Conservation (phyloP, 2,888 invertebrate genomes). For the Monopis laevigella region DNA sequence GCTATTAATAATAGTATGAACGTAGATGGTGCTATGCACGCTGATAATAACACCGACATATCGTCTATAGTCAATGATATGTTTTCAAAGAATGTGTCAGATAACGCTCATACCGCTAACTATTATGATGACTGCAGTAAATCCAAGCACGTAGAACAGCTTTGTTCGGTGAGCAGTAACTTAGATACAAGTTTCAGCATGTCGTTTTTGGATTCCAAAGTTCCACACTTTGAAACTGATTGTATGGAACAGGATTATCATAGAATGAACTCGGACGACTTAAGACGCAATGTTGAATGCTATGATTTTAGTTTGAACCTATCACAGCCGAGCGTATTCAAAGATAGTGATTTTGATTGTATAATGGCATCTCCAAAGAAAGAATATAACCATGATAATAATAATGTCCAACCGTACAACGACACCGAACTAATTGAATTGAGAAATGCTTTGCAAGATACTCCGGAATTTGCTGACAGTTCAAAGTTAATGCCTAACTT, state of each 20-base stretch:
- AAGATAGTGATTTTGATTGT: constrained; percentile 49
- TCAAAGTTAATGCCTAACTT: not conserved
- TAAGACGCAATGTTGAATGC: constrained; percentile 46
- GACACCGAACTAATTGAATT: not conserved
- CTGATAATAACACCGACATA: constrained; percentile 40
- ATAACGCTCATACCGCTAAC: constrained; percentile 58
- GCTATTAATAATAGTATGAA: constrained; percentile 43
- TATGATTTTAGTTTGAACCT: constrained; percentile 51
- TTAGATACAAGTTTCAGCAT: constrained; percentile 51
- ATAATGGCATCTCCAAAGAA: constrained; percentile 48
- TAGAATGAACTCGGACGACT: constrained; percentile 41
- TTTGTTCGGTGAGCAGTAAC: constrained; percentile 46
- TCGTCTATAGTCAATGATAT: constrained; percentile 57
- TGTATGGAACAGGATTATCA: constrained; percentile 42
- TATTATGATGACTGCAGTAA: constrained; percentile 53
- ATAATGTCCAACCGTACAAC: not conserved
- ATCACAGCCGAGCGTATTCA: constrained; percentile 44
- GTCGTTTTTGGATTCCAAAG: constrained; percentile 47
- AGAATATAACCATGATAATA: constrained; percentile 24
- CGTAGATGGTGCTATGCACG: constrained; percentile 36
- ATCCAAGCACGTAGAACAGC: constrained; percentile 43
- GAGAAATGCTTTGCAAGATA: not conserved
- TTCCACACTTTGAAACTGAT: constrained; percentile 34
- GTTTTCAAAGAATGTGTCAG: constrained; percentile 60
- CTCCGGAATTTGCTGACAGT: not conserved